Base-by-base conservation (phyloP, 23 tunicate species). In the Halocynthia roretzi region DNA sequence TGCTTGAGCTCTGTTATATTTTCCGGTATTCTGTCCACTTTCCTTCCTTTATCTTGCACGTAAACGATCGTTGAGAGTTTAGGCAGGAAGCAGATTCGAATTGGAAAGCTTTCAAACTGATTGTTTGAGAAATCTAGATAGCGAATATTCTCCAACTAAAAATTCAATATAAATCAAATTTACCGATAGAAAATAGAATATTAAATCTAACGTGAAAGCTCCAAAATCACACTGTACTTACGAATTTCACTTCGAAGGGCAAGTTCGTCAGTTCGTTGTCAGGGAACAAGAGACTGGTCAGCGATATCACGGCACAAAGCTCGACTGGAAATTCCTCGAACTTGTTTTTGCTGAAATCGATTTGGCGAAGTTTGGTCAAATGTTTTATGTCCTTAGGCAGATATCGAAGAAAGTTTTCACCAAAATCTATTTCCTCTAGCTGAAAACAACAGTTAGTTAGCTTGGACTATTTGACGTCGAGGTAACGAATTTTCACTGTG, bases 321-420 rank as follows among this genome's bases (percentile, higher is more conserved):
- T 85, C 80, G 0, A 56, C 40, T 8, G 90, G 90, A 80, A 85
- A 85, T 9, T 85, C 84, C 54, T 72, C 60, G 31, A 85, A 85
- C 7, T 80, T 73, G 76, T 85, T 85, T 23, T 72, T 52, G 69
- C 84, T 80, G 60, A 85, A 62, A 51, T 80, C 80, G n/a, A 85
- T 62, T 12, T 74, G 51, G 8, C 75, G 67, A 51, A 85, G 54
- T 54, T 67, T 63, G 55, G 55, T 64, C 54, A 85, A 74, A 65
- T 19, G 67, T 50, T 44, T 58, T 54, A 81, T 52, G 6, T 80
- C 84, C 20, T 76, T 68, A 8, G 90, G 90, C 8, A 85, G 22
- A 57, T 51, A 53, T 22, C 23, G 50, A 52, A 85, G 72, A 10
- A 23, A 55, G 53, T 85, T 85, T 54, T 80, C 67, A 7, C 81